Base-by-base conservation (phyloP, 2,888 invertebrate genomes). In the Thecocarcelia acutangulata region DNA sequence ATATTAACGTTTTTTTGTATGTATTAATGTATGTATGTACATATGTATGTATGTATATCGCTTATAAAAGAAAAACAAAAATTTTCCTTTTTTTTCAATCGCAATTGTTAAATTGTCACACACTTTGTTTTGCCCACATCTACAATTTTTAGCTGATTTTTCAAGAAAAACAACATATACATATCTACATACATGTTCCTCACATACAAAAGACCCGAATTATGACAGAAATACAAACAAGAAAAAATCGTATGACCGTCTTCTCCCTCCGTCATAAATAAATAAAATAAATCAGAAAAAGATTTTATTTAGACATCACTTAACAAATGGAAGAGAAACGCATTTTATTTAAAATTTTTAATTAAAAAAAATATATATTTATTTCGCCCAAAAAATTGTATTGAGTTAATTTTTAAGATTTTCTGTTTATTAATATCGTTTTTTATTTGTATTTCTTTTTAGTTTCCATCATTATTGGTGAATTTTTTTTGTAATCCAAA, bases 51-150 rank as follows among this genome's bases (percentile, higher is more conserved):
- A 40, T 12, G 19, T 8, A 42, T 42, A 56, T 74, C 40, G 64
- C 21, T 37, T 56, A 24, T 46, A 56, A 46, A 64, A 63, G 56
- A 37, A 63, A 17, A 42, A 66, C 21, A 58, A n/a, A 42, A 19
- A 24, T 28, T 50, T 48, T 68, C 68, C 44, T 72, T 68, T 58
- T 46, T 33, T 33, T 3, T 28, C 1, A 33, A 46, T 12, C 69
- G 66, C 77, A 44, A 78, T 74, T 74, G 17, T 48, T 66, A 48
- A 58, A 59, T 70, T 78, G 74, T 82, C 74, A 75, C 74, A 78
- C 82, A 70, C 48, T 75, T 75, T 72, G 72, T 66, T 44, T 58
- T 63, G 37, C 44, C 42, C 75, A 33, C 9, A 46, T 58, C n/a
- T 9, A 33, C 61, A 64, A 56, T 40, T 40, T 48, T 37, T 64